These are phyloP conservation scores for Yoshiicerus persimilis DNA, from an alignment of 1,140 invertebrate species.

Conservation along the genomic window DNA sequence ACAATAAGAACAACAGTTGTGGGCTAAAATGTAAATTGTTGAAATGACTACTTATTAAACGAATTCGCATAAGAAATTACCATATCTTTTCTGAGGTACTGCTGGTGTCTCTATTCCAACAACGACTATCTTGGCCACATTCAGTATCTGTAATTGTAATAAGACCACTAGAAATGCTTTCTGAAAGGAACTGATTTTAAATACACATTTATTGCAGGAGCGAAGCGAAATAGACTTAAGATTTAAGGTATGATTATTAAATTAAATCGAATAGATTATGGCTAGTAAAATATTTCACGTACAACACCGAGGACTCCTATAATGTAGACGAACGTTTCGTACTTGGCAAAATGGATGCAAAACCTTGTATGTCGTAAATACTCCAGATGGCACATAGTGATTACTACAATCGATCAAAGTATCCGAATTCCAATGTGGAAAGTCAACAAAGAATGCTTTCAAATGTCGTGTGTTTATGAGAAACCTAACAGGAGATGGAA, in stretches of 20 bases:
- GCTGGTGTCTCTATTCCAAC: neutral
- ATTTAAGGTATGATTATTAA: too few relatives aligned
- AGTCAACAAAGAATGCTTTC: too few relatives aligned
- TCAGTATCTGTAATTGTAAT: neutral
- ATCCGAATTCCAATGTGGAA: neutral
- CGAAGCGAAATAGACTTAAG: too few relatives aligned
- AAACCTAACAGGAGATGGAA: too few relatives aligned
- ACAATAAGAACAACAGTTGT: too few relatives aligned
- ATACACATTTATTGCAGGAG: too few relatives aligned
- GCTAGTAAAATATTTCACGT: neutral
- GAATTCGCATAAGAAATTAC: too few relatives aligned
- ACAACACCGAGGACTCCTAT: neutral
- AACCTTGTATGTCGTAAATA: neutral
- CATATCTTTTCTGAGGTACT: neutral
- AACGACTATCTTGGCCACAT: neutral
- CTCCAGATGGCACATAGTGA: neutral
- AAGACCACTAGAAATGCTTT: neutral
- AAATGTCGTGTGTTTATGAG: too few relatives aligned
- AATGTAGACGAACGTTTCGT: conserved; percentile 10
- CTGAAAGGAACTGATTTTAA: too few relatives aligned
- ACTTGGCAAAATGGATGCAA: conserved; percentile 1
- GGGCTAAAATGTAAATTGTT: too few relatives aligned
- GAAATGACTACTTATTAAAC: too few relatives aligned
- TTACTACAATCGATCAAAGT: neutral
- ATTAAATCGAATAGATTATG: too few relatives aligned